Percentiles rank a stretch among this genome's conserved stretches.
Conservation (phyloP, 2,113 vertebrate species). For the Sus scrofa region DNA sequence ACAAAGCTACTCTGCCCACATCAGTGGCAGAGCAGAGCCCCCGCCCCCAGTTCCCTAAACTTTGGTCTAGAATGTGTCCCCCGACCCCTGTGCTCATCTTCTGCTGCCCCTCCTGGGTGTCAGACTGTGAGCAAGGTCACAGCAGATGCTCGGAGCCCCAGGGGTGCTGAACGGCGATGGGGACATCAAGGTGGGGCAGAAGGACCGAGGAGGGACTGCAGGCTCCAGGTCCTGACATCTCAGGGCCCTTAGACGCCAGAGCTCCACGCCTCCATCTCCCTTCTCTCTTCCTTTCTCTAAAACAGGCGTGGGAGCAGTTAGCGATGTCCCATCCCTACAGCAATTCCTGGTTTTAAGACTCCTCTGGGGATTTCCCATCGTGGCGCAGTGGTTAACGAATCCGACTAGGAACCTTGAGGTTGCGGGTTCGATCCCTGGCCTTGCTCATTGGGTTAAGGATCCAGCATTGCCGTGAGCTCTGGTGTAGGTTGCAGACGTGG, state of each 20-base stretch:
- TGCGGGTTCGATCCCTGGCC: too few relatives aligned
- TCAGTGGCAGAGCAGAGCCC: background rate
- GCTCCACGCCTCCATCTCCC: background rate
- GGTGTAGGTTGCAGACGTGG: too few relatives aligned
- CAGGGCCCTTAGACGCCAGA: background rate
- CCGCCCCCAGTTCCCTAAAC: background rate
- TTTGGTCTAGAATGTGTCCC: background rate
- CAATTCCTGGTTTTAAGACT: background rate
- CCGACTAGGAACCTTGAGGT: too few relatives aligned
- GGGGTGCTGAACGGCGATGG: background rate
- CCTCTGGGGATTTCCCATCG: too few relatives aligned
- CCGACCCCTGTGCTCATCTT: background rate
- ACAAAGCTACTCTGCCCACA: background rate
- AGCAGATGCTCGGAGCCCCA: background rate
- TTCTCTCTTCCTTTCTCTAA: background rate
- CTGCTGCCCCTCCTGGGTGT: background rate
- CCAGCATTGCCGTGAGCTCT: too few relatives aligned
- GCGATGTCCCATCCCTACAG: background rate
- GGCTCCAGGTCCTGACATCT: background rate
- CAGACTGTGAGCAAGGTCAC: background rate
- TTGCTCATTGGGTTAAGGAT: too few relatives aligned
- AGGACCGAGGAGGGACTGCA: background rate
- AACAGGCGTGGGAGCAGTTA: background rate
- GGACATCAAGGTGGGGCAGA: background rate
- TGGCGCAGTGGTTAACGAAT: too few relatives aligned